Evolutionary conservation across 2,888 invertebrate species (phyloP), one percentile per base, ranked within the genome.

Genomic region (Muscina levida): DNA sequence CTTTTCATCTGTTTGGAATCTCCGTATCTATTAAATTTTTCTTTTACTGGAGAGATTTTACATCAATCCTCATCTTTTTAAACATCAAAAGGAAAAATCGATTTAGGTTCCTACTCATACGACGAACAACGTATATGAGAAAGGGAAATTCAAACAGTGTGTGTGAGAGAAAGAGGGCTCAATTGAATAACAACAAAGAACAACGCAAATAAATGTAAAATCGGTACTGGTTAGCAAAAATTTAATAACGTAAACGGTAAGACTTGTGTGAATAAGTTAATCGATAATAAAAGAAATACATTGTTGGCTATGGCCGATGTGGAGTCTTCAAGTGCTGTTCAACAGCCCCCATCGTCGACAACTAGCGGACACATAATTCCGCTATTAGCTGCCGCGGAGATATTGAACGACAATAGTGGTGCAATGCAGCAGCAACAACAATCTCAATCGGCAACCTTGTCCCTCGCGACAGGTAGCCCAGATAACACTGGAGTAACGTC

Each of bases 321-420:
- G 87, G 92, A 92, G 85, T 89, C 90, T 86, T 91, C 92, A 82
- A 92, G 92, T 86, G 92, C 92, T 85, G 87, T 89, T 72, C 87
- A 88, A 80, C 90, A 90, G 81, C 89, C 89, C 84, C 87, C 89
- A 77, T 88, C 90, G 53, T 87, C 89, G 37, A 88, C 90, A 56
- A 89, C 87, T 22, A 85, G 85, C 72, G 85, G 84, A 51, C 85
- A 85, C 79, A 83, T 86, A n/a, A 83, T 90, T 65, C 90, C 90
- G 39, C 84, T 90, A 80, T 83, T 90, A 75, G 88, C 89, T 53
- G 90, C 87, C 73, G 86, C 86, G 17, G 84, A 87, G 57, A 84
- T 86, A 77, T 72, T 83, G 37, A 83, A 84, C 70, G 85, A 85
- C 65, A 86, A 85, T 44, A 85, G 83, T 81, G 31, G 4, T 31